Evolutionary conservation across 2,888 invertebrate species (phyloP), one percentile per base, ranked within the genome.

Genomic region (Lathronympha strigana): DNA sequence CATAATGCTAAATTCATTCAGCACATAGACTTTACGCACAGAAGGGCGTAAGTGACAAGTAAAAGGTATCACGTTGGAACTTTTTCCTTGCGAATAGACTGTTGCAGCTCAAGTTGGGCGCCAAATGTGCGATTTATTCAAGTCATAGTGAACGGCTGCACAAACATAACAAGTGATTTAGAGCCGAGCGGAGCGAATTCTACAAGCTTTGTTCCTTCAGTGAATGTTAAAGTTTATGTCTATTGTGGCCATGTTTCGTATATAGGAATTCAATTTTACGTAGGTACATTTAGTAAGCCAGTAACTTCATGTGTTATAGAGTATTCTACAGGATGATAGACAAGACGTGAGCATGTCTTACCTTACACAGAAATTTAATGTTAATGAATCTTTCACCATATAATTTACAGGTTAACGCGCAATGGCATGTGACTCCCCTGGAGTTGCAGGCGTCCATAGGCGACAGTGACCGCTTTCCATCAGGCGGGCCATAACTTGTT

Each of bases 231-330:
- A 78, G 77, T 81, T 79, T 81, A 82, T 79, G 73, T 68, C 80
- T 79, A 82, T 81, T 79, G 84, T 80, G 70, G 70, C 77, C 78
- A 82, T 82, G 82, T 81, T 81, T 74, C 76, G 74, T 78, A 76
- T 81, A 83, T 81, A 76, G 72, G 69, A 63, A 68, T 72, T 71
- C 72, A 40, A 43, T 40, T 25, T 28, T 9, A 28, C 15, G 15
- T 28, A 11, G 8, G n/a, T n/a, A n/a, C n/a, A n/a, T n/a, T n/a
- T n/a, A n/a, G n/a, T n/a, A n/a, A n/a, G n/a, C n/a, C n/a, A n/a
- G n/a, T n/a, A n/a, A n/a, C n/a, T n/a, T n/a, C n/a, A n/a, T n/a
- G n/a, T n/a, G n/a, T n/a, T n/a, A n/a, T n/a, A n/a, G n/a, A n/a
- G n/a, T n/a, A n/a, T n/a, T n/a, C n/a, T n/a, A n/a, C n/a, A n/a